These are phyloP conservation scores for Chlamydotis undulata DNA, from an alignment of 2,113 vertebrate genomes.

Conservation along the genomic window DNA sequence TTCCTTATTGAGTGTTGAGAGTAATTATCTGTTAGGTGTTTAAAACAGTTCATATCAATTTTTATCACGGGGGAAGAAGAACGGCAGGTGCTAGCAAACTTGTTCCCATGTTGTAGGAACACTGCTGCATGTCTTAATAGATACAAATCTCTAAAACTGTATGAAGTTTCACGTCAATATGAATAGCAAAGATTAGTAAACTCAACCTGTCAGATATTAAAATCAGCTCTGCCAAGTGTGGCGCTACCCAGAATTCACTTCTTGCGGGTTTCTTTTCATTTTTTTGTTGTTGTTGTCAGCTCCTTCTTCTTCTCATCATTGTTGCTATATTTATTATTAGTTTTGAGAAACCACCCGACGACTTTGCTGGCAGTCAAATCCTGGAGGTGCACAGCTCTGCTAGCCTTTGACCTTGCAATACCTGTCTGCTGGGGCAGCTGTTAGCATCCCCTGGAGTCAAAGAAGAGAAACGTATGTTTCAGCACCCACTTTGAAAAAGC, in stretches of 20 bases:
- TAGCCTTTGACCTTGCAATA: constrained; percentile 67
- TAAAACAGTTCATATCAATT: constrained; percentile 76
- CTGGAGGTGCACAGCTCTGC: background rate
- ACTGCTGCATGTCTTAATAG: constrained; percentile 53
- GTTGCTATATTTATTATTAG: constrained; percentile 34
- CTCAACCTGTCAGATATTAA: constrained; percentile 69
- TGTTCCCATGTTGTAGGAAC: constrained; percentile 71
- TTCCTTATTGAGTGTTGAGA: constrained; percentile 53
- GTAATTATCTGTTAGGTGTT: constrained; percentile 76
- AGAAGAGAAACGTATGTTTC: constrained; percentile 69
- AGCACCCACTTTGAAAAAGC: constrained; percentile 74
- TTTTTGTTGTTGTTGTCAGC: constrained; percentile 43
- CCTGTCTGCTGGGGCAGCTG: constrained; percentile 66
- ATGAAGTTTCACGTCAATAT: constrained; percentile 67
- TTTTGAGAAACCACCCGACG: constrained; percentile 42
- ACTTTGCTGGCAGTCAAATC: constrained; percentile 29
- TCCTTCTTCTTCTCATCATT: constrained; percentile 28
- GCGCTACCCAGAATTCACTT: constrained; percentile 53
- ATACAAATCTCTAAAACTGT: constrained; percentile 70
- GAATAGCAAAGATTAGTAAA: constrained; percentile 68
- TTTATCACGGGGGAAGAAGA: constrained; percentile 69
- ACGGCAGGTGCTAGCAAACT: constrained; percentile 77
- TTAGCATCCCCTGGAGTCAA: constrained; percentile 73
- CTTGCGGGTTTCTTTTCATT: constrained; percentile 19
- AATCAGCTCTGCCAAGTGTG: constrained; percentile 61